These are phyloP conservation scores for Nemurella pictetii DNA, from an alignment of 2,888 invertebrate genomes.

Conservation along the genomic window DNA sequence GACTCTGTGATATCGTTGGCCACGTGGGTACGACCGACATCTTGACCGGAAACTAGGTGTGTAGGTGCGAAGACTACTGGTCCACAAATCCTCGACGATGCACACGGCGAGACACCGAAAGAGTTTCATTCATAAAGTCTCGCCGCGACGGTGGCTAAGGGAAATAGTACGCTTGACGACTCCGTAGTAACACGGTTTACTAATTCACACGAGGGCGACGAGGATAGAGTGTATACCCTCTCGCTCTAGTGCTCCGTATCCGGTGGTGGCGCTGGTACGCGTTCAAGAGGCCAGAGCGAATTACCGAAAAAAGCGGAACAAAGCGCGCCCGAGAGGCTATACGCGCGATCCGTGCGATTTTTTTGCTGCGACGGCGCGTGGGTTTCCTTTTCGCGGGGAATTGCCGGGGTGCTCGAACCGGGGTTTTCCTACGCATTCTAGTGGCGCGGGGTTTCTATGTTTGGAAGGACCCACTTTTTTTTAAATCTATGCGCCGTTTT, in stretches of 20 bases:
- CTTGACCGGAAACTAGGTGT: constrained; percentile 4
- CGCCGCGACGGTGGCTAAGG: not conserved
- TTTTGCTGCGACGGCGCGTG: not conserved
- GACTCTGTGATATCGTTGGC: not conserved
- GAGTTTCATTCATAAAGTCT: constrained; percentile 10
- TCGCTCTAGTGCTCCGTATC: not conserved
- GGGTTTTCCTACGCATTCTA: not conserved
- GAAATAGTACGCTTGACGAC: not conserved
- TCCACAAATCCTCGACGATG: constrained; percentile 6
- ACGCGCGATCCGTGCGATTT: not conserved
- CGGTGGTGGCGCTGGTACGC: not conserved
- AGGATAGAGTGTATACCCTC: not conserved
- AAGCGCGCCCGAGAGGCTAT: not conserved
- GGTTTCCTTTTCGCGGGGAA: not conserved
- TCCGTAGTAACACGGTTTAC: not conserved
- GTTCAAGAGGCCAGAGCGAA: not conserved
- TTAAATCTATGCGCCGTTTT: not conserved
- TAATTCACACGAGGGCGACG: not conserved
- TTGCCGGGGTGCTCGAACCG: not conserved
- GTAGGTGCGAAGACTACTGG: constrained; percentile 16
- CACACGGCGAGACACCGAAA: not conserved
- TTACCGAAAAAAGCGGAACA: not conserved
- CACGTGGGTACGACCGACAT: not conserved
- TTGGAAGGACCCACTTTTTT: not conserved
- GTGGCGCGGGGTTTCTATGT: too few relatives aligned